Evolutionary conservation across 2,888 invertebrate species (phyloP).

Genomic region (Caenorhabditis sp.): DNA sequence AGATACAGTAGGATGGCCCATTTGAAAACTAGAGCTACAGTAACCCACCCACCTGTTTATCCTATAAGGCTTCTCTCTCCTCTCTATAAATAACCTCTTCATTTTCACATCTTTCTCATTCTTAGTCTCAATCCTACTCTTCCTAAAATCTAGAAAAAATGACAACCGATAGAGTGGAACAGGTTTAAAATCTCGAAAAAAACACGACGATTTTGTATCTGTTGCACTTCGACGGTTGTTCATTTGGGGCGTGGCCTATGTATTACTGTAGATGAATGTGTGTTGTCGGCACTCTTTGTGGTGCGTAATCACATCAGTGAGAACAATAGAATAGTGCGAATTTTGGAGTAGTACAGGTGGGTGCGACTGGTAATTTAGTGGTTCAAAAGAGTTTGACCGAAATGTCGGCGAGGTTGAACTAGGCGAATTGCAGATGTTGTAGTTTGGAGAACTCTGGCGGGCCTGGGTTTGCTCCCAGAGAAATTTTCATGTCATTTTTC

Average conservation of each 20-base stretch:
- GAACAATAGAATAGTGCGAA: constrained; percentile 5
- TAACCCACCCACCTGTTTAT: background rate
- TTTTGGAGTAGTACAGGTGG: background rate
- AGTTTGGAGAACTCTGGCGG: no score
- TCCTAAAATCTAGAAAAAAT: background rate
- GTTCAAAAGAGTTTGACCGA: no score
- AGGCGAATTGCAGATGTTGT: background rate
- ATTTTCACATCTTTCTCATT: background rate
- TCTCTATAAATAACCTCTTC: background rate
- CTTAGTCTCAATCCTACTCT: background rate
- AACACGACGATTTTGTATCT: background rate
- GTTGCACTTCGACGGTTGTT: background rate
- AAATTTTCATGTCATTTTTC: no score
- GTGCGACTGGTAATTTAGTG: background rate
- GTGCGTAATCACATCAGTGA: constrained; percentile 5
- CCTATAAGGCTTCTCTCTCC: background rate
- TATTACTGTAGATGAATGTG: background rate
- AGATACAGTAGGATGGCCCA: no score
- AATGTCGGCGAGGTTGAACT: no score
- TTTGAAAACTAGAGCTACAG: background rate
- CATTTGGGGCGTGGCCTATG: background rate
- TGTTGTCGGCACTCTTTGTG: background rate
- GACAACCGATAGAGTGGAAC: background rate
- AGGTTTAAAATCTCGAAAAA: background rate
- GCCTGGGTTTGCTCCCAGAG: no score